Percentiles rank a stretch among this genome's conserved stretches.
These are phyloP conservation scores for Malurus splendens DNA, from an alignment of 2,797 vertebrate species.

Conservation along the genomic window DNA sequence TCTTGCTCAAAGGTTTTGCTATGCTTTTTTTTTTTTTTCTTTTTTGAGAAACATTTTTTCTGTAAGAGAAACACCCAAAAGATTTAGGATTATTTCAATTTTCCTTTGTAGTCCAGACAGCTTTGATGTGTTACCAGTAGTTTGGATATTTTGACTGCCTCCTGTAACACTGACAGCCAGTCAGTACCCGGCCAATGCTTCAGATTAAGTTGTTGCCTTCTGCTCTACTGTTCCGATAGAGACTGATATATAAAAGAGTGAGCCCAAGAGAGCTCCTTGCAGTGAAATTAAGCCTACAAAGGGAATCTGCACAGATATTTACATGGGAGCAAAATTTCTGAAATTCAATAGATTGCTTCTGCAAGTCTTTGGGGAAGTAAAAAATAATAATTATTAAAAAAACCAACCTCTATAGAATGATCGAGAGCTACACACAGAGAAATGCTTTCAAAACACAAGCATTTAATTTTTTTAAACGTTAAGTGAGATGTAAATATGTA, in stretches of 20 bases:
- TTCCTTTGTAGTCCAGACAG: background rate
- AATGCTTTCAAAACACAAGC: slow-evolving; percentile 61
- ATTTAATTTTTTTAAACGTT: slow-evolving; percentile 59
- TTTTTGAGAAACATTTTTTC: background rate
- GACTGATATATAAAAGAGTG: slow-evolving; percentile 31
- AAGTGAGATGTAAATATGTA: slow-evolving; percentile 61
- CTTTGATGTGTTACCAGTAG: background rate
- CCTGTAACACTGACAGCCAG: slow-evolving; percentile 10
- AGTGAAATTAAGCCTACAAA: slow-evolving; percentile 48
- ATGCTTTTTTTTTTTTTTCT: background rate
- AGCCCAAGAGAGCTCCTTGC: slow-evolving; percentile 40
- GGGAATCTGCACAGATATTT: background rate
- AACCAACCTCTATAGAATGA: slow-evolving; percentile 24
- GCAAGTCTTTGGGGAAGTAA: background rate
- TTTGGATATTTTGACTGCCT: slow-evolving; percentile 28
- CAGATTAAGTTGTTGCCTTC: slow-evolving; percentile 62
- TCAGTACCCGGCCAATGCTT: slow-evolving; percentile 38
- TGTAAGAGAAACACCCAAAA: background rate
- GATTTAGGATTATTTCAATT: background rate
- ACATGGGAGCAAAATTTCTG: background rate
- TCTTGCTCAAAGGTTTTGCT: background rate
- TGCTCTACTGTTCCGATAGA: slow-evolving; percentile 57
- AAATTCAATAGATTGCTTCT: background rate
- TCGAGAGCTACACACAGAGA: slow-evolving; percentile 40
- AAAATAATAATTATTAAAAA: background rate